phyloP scores from a whole-genome alignment of 2,797 vertebrate genomes.

The Cyprinodon diabolis region DNA sequence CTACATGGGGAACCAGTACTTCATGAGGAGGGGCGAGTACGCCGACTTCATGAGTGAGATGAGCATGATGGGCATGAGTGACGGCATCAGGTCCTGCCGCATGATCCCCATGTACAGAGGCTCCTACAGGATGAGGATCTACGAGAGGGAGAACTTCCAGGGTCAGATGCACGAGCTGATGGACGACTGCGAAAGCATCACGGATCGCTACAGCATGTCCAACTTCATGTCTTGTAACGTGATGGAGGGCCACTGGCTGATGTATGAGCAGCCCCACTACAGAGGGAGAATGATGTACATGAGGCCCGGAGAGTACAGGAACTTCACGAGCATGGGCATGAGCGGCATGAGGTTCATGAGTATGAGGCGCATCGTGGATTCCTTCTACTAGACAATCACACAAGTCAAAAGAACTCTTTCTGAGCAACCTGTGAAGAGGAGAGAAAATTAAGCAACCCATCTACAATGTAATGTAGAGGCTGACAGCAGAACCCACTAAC shows the following conservation, averaged over 20 bases:
- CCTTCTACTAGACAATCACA: conserved; percentile 28
- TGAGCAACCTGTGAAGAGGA: too few species aligned
- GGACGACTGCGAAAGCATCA: conserved; percentile 52
- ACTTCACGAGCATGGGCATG: conserved; percentile 45
- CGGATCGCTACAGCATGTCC: conserved; percentile 47
- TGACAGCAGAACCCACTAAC: too few species aligned
- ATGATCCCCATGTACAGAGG: conserved; percentile 58
- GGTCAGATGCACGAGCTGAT: conserved; percentile 54
- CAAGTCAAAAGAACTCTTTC: too few species aligned
- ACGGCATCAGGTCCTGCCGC: conserved; percentile 15
- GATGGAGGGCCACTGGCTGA: conserved; percentile 54
- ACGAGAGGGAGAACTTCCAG: conserved; percentile 53
- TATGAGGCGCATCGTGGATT: conserved; percentile 20
- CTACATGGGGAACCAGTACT: conserved; percentile 66
- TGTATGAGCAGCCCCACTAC: conserved; percentile 55
- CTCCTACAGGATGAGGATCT: conserved; percentile 53
- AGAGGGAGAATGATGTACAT: conserved; percentile 59
- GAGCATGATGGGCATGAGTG: too few species aligned
- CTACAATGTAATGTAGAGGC: too few species aligned
- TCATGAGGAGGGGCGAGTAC: conserved; percentile 57
- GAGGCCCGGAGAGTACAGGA: conserved; percentile 61
- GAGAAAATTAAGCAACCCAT: too few species aligned
- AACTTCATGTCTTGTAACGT: conserved; percentile 61
- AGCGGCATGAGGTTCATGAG: conserved; percentile 38
- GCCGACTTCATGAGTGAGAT: too few species aligned